Evolutionary conservation across 2,888 invertebrate species (phyloP).

Genomic region (Lithodes maja): DNA sequence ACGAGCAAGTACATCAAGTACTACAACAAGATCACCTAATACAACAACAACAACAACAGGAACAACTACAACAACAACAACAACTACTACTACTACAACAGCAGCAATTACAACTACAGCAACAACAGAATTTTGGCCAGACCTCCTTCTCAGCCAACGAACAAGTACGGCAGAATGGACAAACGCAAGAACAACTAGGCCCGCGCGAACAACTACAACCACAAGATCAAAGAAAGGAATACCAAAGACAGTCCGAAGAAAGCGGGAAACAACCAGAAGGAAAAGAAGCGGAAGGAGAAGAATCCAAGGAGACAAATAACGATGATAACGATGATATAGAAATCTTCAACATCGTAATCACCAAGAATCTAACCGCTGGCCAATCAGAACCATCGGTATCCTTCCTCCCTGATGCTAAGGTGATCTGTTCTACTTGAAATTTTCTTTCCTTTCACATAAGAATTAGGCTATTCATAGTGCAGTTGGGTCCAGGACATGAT

Average conservation of each 20-base stretch:
- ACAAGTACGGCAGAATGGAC: not conserved
- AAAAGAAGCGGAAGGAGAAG: not conserved
- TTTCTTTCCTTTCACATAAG: not conserved
- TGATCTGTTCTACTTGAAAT: not conserved
- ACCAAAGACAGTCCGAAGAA: not conserved
- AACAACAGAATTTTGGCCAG: not conserved
- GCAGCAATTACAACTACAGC: not conserved
- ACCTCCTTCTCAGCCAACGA: not conserved
- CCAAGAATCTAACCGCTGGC: constrained; percentile 54
- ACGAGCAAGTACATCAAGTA: not conserved
- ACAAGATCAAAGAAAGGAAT: not conserved
- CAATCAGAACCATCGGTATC: constrained; percentile 47
- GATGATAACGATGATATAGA: constrained; percentile 14
- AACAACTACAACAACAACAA: not conserved
- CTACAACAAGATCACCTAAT: not conserved
- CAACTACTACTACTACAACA: not conserved
- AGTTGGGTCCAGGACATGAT: too few species aligned
- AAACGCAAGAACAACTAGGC: not conserved
- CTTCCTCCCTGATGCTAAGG: constrained; percentile 49
- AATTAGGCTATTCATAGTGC: not conserved
- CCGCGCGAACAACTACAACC: not conserved
- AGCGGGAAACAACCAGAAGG: not conserved
- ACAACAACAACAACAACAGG: not conserved
- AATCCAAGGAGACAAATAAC: not conserved
- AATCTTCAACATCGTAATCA: constrained; percentile 60